Evolutionary conservation across 2,888 invertebrate genomes (phyloP), one percentile per base, ranked within the genome.

Genomic region (Rotaria macrura): DNA sequence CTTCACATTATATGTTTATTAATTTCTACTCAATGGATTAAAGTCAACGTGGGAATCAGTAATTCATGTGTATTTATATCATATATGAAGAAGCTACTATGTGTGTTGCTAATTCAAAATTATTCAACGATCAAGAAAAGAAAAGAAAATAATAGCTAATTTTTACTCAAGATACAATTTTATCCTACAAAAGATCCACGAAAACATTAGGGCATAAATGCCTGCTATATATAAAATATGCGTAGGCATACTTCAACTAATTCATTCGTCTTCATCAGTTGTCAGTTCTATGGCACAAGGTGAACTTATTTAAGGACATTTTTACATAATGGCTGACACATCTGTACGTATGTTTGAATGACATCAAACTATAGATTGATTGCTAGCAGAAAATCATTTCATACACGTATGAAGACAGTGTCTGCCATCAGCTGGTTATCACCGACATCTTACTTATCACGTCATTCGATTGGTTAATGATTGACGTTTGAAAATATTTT

Each of bases 31-130:
- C 54, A 84, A n/a, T 40, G 54, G 54, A 12, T n/a, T 52, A 9
- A 84, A 25, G n/a, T 84, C 84, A 54, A 52, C 54, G n/a, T 40
- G 84, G 54, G 17, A n/a, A 84, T 43, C 54, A 2, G 29, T 84
- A 84, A 84, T 49, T 54, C 43, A 38, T 47, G 12, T 84, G 84
- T 7, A 84, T n/a, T 43, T 52, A 25, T 20, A 84, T 84, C 12
- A 84, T 0, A 84, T 57, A 29, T 57, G 57, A 2, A 57, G n/a
- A 29, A n/a, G 7, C 57, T 14, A 29, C 2, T 10, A 57, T 57
- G 2, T 57, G 29, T 57, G 12, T 29, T 2, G 57, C 57, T 57
- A 57, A 57, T 3, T 57, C 57, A 57, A 14, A 29, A 57, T 57
- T 29, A n/a, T n/a, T n/a, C 1, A 57, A 29, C 1, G 29, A 10